Percentiles rank a stretch among this genome's conserved stretches.
Evolutionary conservation across 2,888 invertebrate species (phyloP).

Genomic region (Thelaira solivaga): DNA sequence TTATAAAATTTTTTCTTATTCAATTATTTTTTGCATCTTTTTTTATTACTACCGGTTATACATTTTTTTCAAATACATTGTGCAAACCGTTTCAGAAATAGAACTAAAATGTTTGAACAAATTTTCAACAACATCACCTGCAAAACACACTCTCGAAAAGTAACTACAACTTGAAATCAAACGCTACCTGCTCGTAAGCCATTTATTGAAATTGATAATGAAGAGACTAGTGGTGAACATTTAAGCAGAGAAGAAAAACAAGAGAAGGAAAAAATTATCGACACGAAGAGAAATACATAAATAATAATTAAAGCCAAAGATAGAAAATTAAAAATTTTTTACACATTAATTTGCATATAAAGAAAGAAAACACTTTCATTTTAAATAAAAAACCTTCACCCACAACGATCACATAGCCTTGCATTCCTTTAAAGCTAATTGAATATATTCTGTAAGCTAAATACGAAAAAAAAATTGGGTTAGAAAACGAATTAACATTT

Average conservation of each 20-base stretch:
- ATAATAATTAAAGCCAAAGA: too few relatives aligned
- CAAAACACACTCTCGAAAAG: slow-evolving; percentile 22
- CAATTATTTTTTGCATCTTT: slow-evolving; percentile 1
- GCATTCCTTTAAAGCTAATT: too few relatives aligned
- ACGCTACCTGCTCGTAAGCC: slow-evolving; percentile 42
- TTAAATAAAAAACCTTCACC: too few relatives aligned
- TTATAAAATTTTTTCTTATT: background rate
- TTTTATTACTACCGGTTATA: slow-evolving; percentile 32
- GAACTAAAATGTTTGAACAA: slow-evolving; percentile 56
- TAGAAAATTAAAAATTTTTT: background rate
- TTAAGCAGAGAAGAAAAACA: slow-evolving; percentile 13
- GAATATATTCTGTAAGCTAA: too few relatives aligned
- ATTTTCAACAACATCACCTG: slow-evolving; percentile 60
- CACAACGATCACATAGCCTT: too few relatives aligned
- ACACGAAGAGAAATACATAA: too few relatives aligned
- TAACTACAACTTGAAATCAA: slow-evolving; percentile 1
- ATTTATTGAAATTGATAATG: slow-evolving; percentile 6
- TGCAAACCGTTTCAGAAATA: slow-evolving; percentile 56
- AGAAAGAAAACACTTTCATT: too few relatives aligned
- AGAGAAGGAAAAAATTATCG: background rate
- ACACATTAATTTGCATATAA: too few relatives aligned
- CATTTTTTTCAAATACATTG: slow-evolving; percentile 27
- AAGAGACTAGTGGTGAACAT: slow-evolving; percentile 11
- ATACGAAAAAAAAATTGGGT: too few relatives aligned
- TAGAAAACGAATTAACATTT: too few relatives aligned